Evolutionary conservation across 2,113 vertebrate genomes (phyloP), one percentile per base, ranked within the genome.

Genomic region (Eptatretus burgeri): DNA sequence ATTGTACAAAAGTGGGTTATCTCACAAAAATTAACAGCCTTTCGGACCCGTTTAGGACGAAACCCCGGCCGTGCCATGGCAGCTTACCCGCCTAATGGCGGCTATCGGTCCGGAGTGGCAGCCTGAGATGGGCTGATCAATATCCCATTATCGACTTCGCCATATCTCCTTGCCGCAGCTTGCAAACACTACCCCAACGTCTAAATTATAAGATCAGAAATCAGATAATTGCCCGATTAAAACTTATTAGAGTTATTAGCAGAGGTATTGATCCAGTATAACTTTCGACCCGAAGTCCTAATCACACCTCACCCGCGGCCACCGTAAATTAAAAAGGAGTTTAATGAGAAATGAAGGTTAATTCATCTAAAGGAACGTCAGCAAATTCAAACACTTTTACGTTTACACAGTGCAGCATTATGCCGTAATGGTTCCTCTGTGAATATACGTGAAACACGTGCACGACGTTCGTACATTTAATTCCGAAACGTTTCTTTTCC

Each of bases 181-280:
- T 78, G 82, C 79, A 77, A 78, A 79, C 75, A 76, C 77, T 74
- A 77, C 75, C 75, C 75, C 76, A 80, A 83, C 82, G 76, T 82
- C 79, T 82, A 82, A 83, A 85, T 84, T 83, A 82, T 79, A 81
- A 79, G 80, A 77, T 79, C 79, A 80, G 79, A 82, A 82, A 81
- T 82, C 80, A 77, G 82, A 85, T 84, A 85, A 84, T 83, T 80
- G 82, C 81, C 80, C 78, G 79, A 84, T 83, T 82, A 82, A 81
- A 83, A 80, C 78, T 77, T 78, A 81, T 83, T 84, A 81, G 78
- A 81, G 78, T 82, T 84, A 84, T 84, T 81, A 82, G 78, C 78
- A 75, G 71, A 71, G 71, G 71, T 76, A 82, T 82, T 76, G 82
- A 85, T 78, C 78, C 74, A 62, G 74, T 70, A 74, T 76, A 78